These are phyloP conservation scores for Nothocercus julius DNA, from an alignment of 2,113 vertebrate species.

Conservation along the genomic window DNA sequence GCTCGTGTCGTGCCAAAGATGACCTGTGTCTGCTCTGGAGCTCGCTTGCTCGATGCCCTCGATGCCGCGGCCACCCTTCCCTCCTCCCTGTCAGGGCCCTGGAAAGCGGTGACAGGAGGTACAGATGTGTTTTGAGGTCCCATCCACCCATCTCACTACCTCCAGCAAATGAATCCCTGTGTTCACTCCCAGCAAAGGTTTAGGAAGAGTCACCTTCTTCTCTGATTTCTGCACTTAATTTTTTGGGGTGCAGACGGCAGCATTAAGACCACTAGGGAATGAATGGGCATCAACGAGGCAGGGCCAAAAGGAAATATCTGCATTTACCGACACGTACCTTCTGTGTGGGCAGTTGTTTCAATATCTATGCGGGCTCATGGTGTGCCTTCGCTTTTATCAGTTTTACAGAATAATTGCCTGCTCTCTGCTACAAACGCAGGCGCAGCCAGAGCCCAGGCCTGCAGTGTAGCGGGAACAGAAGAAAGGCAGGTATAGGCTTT, in stretches of 20 bases:
- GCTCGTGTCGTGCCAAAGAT: not conserved
- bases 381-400: not conserved
- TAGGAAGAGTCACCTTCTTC: conserved; percentile 33
- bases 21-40: not conserved
- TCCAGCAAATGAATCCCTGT: not conserved
- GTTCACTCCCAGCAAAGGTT: not conserved
- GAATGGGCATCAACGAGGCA: conserved; percentile 33
- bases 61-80: not conserved
- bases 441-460: not conserved
- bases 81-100: not conserved
- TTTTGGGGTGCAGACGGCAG: conserved; percentile 5
- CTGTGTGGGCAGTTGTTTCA: not conserved
- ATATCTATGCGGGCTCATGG: not conserved
- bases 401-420: not conserved
- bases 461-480: not conserved
- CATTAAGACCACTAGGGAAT: conserved; percentile 19
- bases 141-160: not conserved
- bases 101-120: conserved; percentile 34
- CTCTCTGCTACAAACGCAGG: not conserved
- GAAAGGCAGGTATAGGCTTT: not conserved
- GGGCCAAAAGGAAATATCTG: not conserved
- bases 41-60: not conserved
- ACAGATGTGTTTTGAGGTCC: conserved; percentile 6
- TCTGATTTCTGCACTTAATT: conserved; percentile 20
- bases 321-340: not conserved